Percentiles rank a stretch among this genome's conserved stretches.
phyloP scores from a whole-genome alignment of 2,888 invertebrate species.

The Hanleya hanleyi region DNA sequence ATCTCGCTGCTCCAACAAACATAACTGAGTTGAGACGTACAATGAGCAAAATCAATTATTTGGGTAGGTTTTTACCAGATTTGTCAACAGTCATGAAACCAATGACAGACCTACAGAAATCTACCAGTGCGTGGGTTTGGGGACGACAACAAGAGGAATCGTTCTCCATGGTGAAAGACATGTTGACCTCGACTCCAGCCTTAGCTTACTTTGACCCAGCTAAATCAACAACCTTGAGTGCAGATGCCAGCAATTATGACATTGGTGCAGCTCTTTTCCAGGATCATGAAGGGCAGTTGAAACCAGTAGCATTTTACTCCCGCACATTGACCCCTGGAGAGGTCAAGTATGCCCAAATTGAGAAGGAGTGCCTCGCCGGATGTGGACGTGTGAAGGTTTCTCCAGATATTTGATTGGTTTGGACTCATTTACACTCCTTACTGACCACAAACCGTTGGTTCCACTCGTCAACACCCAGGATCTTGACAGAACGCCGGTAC shows the following conservation, averaged over 20 bases:
- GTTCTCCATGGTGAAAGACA: constrained; percentile 34
- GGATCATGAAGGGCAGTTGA: constrained; percentile 19
- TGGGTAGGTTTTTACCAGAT: constrained; percentile 35
- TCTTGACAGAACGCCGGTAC: constrained; percentile 30
- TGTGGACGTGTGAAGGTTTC: constrained; percentile 23
- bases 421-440: constrained; percentile 31
- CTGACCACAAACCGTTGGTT: constrained; percentile 46
- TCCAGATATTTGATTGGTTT: constrained; percentile 30
- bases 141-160: constrained; percentile 30
- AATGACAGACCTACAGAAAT: constrained; percentile 25
- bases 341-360: constrained; percentile 30
- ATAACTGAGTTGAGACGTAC: constrained; percentile 32
- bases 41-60: constrained; percentile 43
- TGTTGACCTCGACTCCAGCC: constrained; percentile 29
- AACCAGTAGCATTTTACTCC: too few species aligned
- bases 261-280: constrained; percentile 40
- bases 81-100: constrained; percentile 36
- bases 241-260: constrained; percentile 43
- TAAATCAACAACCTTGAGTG: constrained; percentile 41
- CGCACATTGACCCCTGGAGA: constrained; percentile 37
- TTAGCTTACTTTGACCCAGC: constrained; percentile 38
- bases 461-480: constrained; percentile 39
- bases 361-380: constrained; percentile 16
- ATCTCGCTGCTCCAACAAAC: constrained; percentile 29
- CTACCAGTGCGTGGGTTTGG: constrained; percentile 32